Percentiles rank a stretch among this genome's conserved stretches.
These are phyloP conservation scores for Dyspetes luteomarginatus DNA, from an alignment of 2,888 invertebrate genomes.

Conservation along the genomic window DNA sequence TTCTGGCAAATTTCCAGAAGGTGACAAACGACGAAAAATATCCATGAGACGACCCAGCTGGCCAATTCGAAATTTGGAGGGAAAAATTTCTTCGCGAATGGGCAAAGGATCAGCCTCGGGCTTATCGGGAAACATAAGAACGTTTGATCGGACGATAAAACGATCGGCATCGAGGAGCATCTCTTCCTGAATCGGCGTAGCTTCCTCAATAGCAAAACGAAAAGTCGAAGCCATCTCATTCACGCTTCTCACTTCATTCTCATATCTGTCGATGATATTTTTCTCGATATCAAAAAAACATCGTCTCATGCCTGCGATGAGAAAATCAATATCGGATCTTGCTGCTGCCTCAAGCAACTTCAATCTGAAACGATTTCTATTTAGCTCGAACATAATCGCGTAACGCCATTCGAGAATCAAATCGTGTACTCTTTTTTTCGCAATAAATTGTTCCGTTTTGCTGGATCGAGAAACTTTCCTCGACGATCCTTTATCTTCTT, in stretches of 20 bases:
- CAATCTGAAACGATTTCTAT: slow-evolving; percentile 84
- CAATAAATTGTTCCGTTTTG: not conserved
- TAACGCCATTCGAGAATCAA: slow-evolving; percentile 86
- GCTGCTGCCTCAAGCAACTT: slow-evolving; percentile 81
- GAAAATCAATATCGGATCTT: slow-evolving; percentile 83
- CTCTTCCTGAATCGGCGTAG: slow-evolving; percentile 83
- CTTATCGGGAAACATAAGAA: slow-evolving; percentile 78
- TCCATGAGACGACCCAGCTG: slow-evolving; percentile 74
- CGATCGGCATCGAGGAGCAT: slow-evolving; percentile 84
- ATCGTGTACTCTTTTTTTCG: slow-evolving; percentile 33
- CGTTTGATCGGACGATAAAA: slow-evolving; percentile 84
- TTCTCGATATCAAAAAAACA: slow-evolving; percentile 83
- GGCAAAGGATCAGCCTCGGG: slow-evolving; percentile 48
- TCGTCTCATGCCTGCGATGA: slow-evolving; percentile 82
- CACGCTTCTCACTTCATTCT: slow-evolving; percentile 81
- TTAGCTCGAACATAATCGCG: slow-evolving; percentile 86
- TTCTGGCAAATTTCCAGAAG: slow-evolving; percentile 82
- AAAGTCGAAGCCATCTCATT: slow-evolving; percentile 74
- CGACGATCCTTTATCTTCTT: slow-evolving; percentile 42
- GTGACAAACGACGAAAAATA: slow-evolving; percentile 82
- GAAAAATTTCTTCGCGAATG: slow-evolving; percentile 57
- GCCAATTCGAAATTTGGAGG: slow-evolving; percentile 71
- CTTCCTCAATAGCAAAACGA: slow-evolving; percentile 83
- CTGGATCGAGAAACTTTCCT: slow-evolving; percentile 39
- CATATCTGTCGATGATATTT: slow-evolving; percentile 83